Evolutionary conservation across 2,888 invertebrate genomes (phyloP).

Genomic region (Charanyca ferruginea): DNA sequence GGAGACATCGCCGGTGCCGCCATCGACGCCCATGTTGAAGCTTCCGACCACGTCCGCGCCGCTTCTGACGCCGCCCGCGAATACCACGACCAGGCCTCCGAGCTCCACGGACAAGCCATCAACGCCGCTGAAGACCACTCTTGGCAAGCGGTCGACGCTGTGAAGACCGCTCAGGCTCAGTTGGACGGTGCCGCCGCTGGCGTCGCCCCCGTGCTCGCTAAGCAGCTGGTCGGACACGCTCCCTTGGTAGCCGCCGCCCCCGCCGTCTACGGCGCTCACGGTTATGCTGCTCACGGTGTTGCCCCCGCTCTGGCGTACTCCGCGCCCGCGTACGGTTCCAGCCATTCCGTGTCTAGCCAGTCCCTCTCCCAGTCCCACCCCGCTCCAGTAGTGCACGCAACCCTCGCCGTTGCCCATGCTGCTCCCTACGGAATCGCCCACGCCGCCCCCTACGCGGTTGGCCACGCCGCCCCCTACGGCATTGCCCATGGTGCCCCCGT

Average conservation of each 20-base stretch:
- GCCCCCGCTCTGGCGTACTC: constrained; percentile 65
- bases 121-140: constrained; percentile 89
- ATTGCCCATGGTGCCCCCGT: constrained; percentile 75
- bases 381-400: constrained; percentile 73
- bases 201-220: constrained; percentile 85
- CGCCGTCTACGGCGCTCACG: constrained; percentile 61
- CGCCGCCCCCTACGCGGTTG: constrained; percentile 71
- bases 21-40: constrained; percentile 87
- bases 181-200: constrained; percentile 88
- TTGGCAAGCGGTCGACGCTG: constrained; percentile 87
- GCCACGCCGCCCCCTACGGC: constrained; percentile 72
- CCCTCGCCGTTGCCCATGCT: constrained; percentile 76
- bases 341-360: constrained; percentile 79
- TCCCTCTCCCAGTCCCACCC: constrained; percentile 85
- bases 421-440: constrained; percentile 74
- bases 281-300: constrained; percentile 67
- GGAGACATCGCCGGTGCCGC: constrained; percentile 86
- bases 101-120: constrained; percentile 85
- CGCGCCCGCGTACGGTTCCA: constrained; percentile 71
- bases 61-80: constrained; percentile 85
- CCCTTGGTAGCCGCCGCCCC: constrained; percentile 65
- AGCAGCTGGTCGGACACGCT: constrained; percentile 84
- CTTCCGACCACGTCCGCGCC: constrained; percentile 87
- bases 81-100: constrained; percentile 86
- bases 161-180: constrained; percentile 85